A percentile compares a stretch with the other conserved stretches of the same genome.
phyloP scores from a whole-genome alignment of 2,113 vertebrate genomes.

The Ageneiosus marmoratus region DNA sequence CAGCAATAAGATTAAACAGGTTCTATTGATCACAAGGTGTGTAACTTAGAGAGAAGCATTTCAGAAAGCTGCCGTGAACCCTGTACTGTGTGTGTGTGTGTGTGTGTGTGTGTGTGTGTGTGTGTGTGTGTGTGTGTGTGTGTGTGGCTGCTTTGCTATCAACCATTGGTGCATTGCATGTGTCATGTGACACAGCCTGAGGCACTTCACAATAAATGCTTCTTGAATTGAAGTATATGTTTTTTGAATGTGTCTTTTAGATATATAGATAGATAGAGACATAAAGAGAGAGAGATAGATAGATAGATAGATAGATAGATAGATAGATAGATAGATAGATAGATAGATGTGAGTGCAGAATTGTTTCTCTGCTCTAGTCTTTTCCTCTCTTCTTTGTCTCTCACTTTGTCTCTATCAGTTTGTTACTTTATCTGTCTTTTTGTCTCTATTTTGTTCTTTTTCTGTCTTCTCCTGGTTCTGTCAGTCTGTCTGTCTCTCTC shows the following conservation, averaged over 20 bases:
- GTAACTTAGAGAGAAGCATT: not conserved
- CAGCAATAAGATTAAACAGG: conserved; percentile 10
- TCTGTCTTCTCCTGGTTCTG: not conserved
- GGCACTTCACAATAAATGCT: conserved; percentile 28
- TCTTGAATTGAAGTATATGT: not conserved
- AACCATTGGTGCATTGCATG: not conserved
- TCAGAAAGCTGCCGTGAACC: not conserved
- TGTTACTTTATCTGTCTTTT: not conserved
- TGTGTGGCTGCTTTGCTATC: not conserved
- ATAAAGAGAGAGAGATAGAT: too few species aligned
- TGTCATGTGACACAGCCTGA: not conserved
- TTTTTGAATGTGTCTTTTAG: not conserved
- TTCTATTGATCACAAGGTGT: not conserved
- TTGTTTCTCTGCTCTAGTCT: not conserved
- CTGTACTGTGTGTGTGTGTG: not conserved
- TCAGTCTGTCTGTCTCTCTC: not conserved
- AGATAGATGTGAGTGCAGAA: not conserved
- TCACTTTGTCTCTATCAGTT: not conserved
- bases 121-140: not conserved
- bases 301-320: conserved; percentile 3
- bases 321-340: conserved; percentile 4
- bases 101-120: not conserved
- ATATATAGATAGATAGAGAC: conserved; percentile 1
- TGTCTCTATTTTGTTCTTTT: not conserved
- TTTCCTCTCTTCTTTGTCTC: not conserved